A percentile compares a stretch with the other conserved stretches of the same genome.
Conservation (phyloP, 1,140 invertebrate species). For the Prorops nasuta region DNA sequence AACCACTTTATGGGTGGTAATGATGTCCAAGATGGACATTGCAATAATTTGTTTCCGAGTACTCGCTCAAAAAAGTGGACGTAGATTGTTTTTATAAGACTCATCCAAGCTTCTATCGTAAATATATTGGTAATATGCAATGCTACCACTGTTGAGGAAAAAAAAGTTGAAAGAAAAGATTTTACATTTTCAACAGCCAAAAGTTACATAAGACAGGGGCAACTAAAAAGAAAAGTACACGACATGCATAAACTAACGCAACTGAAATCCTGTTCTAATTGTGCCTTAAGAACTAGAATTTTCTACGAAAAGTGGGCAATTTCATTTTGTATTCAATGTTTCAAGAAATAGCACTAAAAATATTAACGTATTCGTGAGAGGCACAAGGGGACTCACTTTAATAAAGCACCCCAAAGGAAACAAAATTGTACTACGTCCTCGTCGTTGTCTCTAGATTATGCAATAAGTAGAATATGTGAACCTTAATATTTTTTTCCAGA, state of each 20-base stretch:
- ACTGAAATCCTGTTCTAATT: conserved; percentile 1
- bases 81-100: neutral
- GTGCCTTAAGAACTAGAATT: conserved; percentile 1
- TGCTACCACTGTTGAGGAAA: too few species aligned
- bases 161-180: neutral
- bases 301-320: neutral
- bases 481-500: too few species aligned
- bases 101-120: neutral
- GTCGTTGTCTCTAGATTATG: too few species aligned
- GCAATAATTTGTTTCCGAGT: too few species aligned
- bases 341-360: neutral
- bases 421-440: neutral
- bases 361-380: conserved; percentile 4
- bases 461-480: too few species aligned
- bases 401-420: neutral
- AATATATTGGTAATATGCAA: conserved; percentile 1
- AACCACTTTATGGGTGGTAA: conserved; percentile 1
- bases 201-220: neutral
- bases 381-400: conserved; percentile 6
- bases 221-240: neutral
- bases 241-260: neutral
- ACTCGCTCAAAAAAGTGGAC: too few species aligned
- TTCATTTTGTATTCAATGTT: neutral
- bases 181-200: neutral
- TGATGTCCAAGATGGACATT: too few species aligned